A percentile compares a stretch with the other conserved stretches of the same genome.
These are phyloP conservation scores for Chaitophorus viminalis DNA, from an alignment of 2,888 invertebrate genomes.

Conservation along the genomic window DNA sequence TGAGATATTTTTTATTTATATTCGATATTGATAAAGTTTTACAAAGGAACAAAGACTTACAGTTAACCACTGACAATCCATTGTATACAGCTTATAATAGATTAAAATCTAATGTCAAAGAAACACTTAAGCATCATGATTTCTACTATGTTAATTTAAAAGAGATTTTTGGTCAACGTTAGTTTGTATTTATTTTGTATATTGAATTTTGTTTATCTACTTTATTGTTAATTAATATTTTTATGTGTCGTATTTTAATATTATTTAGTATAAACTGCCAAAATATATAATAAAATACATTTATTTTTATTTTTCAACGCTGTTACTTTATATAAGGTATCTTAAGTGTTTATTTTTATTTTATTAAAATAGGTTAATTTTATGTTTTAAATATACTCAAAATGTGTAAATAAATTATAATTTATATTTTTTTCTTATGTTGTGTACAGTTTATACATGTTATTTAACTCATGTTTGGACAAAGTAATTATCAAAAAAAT, in stretches of 20 bases:
- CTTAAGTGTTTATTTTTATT: too few relatives aligned
- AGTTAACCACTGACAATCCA: slow-evolving; percentile 11
- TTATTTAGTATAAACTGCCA: background rate
- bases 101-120: slow-evolving; percentile 41
- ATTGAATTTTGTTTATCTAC: background rate
- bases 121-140: slow-evolving; percentile 56
- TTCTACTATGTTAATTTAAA: slow-evolving; percentile 54
- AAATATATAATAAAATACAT: background rate
- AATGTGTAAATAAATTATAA: too few relatives aligned
- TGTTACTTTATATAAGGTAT: too few relatives aligned
- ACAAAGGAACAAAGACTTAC: slow-evolving; percentile 33
- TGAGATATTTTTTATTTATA: slow-evolving; percentile 55
- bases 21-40: slow-evolving; percentile 58
- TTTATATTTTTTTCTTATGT: too few relatives aligned
- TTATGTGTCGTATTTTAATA: background rate
- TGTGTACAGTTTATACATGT: too few relatives aligned
- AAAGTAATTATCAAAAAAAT: too few relatives aligned
- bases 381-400: too few relatives aligned
- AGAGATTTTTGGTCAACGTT: slow-evolving; percentile 27
- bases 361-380: too few relatives aligned
- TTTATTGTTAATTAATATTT: background rate
- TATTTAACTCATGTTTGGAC: too few relatives aligned
- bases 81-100: slow-evolving; percentile 41
- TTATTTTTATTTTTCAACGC: background rate
- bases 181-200: background rate